Evolutionary conservation across 2,888 invertebrate genomes (phyloP).

Genomic region (Nezara viridula): DNA sequence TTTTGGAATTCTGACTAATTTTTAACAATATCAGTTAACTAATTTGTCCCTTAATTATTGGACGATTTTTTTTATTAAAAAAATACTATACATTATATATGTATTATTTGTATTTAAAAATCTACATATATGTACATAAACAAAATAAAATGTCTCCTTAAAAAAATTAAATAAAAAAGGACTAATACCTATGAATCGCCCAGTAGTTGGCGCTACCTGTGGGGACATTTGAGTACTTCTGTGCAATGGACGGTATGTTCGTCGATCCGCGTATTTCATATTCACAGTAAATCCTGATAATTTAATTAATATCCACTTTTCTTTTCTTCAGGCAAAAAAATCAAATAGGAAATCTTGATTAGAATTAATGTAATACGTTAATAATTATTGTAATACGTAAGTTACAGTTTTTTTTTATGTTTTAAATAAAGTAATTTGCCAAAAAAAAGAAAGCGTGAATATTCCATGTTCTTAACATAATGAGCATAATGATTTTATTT

Average conservation of each 20-base stretch:
- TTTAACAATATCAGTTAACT: too few relatives aligned
- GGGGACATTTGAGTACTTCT: not conserved
- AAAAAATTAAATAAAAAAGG: not conserved
- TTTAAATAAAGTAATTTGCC: too few relatives aligned
- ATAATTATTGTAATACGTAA: not conserved
- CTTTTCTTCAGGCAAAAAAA: not conserved
- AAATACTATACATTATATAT: too few relatives aligned
- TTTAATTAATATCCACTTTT: not conserved
- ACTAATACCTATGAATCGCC: not conserved
- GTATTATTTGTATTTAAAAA: too few relatives aligned
- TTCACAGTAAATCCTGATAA: not conserved
- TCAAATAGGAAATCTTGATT: not conserved
- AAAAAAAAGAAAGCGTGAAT: too few relatives aligned
- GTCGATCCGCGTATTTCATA: not conserved
- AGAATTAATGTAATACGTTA: not conserved
- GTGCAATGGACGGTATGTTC: not conserved
- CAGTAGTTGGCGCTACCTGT: conserved; percentile 28
- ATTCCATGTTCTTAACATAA: not conserved
- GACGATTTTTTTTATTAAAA: too few relatives aligned
- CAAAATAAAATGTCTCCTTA: too few relatives aligned
- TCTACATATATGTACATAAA: too few relatives aligned
- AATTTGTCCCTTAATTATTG: too few relatives aligned
- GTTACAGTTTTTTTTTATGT: not conserved
- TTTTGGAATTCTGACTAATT: not conserved
- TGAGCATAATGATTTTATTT: not conserved